These are phyloP conservation scores for Limnephilus auricula DNA, from an alignment of 2,888 invertebrate species.

Conservation along the genomic window DNA sequence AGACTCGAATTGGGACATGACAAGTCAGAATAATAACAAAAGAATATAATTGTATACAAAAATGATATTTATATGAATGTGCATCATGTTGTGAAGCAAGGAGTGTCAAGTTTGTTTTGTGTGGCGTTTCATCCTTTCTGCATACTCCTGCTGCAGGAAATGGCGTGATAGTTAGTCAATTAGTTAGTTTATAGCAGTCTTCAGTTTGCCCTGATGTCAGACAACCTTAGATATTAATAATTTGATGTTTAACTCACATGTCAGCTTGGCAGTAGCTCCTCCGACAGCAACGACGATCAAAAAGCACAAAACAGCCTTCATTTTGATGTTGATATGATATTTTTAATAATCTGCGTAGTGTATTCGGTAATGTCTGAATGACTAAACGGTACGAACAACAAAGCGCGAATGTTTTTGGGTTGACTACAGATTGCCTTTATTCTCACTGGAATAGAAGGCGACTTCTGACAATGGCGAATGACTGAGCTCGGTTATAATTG, in stretches of 20 bases:
- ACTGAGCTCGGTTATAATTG: conserved; percentile 27
- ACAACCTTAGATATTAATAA: background rate
- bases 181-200: too few species aligned
- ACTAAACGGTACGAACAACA: conserved; percentile 68
- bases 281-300: conserved; percentile 76
- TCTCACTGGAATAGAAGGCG: conserved; percentile 95
- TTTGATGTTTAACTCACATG: conserved; percentile 80
- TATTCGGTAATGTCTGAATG: background rate
- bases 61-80: too few species aligned
- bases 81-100: too few species aligned
- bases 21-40: too few species aligned
- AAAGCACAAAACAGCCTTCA: conserved; percentile 79
- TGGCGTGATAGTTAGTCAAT: too few species aligned
- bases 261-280: conserved; percentile 77
- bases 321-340: conserved; percentile 67
- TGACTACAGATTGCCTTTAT: conserved; percentile 83
- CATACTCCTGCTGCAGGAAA: too few species aligned
- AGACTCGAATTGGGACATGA: too few species aligned
- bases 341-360: background rate
- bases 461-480: conserved; percentile 68
- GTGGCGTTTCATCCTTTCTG: too few species aligned
- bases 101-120: too few species aligned
- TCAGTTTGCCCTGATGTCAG: background rate
- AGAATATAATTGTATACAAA: too few species aligned
- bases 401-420: conserved; percentile 59